Percentiles rank a stretch among this genome's conserved stretches.
Evolutionary conservation across 2,888 invertebrate genomes (phyloP).

Genomic region (Volucella zonaria): DNA sequence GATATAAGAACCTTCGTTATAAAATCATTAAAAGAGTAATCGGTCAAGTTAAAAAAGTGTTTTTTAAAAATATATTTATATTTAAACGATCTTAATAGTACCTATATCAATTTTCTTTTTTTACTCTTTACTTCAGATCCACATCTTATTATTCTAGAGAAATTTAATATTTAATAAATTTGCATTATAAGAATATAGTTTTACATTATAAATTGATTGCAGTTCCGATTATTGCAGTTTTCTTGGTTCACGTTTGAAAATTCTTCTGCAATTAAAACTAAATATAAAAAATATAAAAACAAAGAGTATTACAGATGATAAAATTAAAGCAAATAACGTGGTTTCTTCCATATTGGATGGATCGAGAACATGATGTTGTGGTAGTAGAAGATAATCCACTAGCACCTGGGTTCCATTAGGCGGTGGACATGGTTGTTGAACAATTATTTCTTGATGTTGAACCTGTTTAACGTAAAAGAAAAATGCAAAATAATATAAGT

Average conservation of each 20-base stretch:
- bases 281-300: slow-evolving; percentile 86
- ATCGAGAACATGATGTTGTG: slow-evolving; percentile 84
- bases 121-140: slow-evolving; percentile 29
- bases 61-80: slow-evolving; percentile 50
- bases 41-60: not conserved
- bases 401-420: slow-evolving; percentile 90
- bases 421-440: slow-evolving; percentile 91
- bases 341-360: slow-evolving; percentile 84
- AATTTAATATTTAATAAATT: slow-evolving; percentile 42
- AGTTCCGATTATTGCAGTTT: slow-evolving; percentile 48
- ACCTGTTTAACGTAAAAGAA: slow-evolving; percentile 83
- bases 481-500: slow-evolving; percentile 15
- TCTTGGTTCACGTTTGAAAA: slow-evolving; percentile 74
- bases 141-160: slow-evolving; percentile 49
- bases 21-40: not conserved
- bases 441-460: slow-evolving; percentile 93
- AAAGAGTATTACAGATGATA: slow-evolving; percentile 86
- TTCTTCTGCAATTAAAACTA: slow-evolving; percentile 83
- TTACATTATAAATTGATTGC: slow-evolving; percentile 23
- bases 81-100: slow-evolving; percentile 43
- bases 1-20: too few species aligned
- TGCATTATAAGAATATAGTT: slow-evolving; percentile 18
- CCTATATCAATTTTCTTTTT: slow-evolving; percentile 32
- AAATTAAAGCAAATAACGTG: slow-evolving; percentile 85
- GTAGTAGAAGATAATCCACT: slow-evolving; percentile 83